Conservation (phyloP, 1,140 invertebrate genomes). For the Drosophila sp. region DNA sequence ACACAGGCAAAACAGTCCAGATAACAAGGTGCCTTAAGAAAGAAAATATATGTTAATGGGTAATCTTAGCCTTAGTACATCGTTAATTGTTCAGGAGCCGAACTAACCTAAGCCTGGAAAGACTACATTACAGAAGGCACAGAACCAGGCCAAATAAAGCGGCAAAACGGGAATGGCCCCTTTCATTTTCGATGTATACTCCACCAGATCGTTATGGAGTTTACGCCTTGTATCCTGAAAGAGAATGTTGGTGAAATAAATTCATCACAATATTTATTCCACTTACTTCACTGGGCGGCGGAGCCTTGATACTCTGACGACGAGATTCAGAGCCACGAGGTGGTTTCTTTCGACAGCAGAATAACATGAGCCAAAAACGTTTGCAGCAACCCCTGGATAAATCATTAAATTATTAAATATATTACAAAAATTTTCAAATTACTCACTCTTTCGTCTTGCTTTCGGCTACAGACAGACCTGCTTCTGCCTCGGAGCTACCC, state of each 20-base stretch:
- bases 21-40: slow-evolving; percentile 91
- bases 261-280: neutral
- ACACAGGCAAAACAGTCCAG: slow-evolving; percentile 93
- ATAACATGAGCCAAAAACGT: slow-evolving; percentile 70
- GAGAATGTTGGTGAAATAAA: neutral
- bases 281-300: slow-evolving; percentile 85
- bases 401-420: neutral
- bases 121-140: slow-evolving; percentile 92
- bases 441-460: slow-evolving; percentile 53
- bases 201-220: slow-evolving; percentile 89
- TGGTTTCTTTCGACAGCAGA: slow-evolving; percentile 81
- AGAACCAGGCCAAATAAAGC: slow-evolving; percentile 91
- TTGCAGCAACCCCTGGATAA: slow-evolving; percentile 67
- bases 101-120: slow-evolving; percentile 92
- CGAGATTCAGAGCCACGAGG: slow-evolving; percentile 83
- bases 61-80: neutral
- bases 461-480: slow-evolving; percentile 47
- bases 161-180: slow-evolving; percentile 95
- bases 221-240: slow-evolving; percentile 90
- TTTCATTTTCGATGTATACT: slow-evolving; percentile 92
- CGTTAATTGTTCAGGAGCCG: neutral
- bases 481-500: slow-evolving; percentile 59
- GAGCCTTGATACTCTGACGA: slow-evolving; percentile 86
- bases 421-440: neutral
- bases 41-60: slow-evolving; percentile 24